Base-by-base conservation (phyloP, 2,113 vertebrate genomes). In the Gopherus evgoodei region DNA sequence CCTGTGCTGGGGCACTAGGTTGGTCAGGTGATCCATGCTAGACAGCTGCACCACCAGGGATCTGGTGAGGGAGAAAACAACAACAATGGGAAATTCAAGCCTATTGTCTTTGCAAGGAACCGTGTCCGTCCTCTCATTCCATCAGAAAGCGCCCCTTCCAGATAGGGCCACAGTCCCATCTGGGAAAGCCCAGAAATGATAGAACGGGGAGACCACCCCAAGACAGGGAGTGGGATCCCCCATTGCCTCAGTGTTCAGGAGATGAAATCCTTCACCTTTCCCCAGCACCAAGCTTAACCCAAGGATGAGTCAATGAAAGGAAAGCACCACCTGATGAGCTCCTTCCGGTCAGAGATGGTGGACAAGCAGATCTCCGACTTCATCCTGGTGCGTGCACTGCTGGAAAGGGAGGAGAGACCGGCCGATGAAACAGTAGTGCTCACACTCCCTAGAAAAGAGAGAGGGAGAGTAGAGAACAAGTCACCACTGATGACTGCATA, bases 21-120 rank as follows among this genome's bases (percentile, higher is more conserved):
- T 97, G 83, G 94, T 96, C 3, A 96, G 95, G 54, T 96, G 95
- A 81, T 93, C 91, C 94, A 97, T 86, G 49, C 87, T 95, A 5
- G 95, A 91, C 69, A 98, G 88, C 21, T 97, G 98, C 54, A 98
- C 95, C 90, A 98, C 97, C 95, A 98, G 94, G n/a, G 98, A 98
- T 91, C 98, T 98, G 94, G 72, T 62, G 65, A 95, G 35, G 57
- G 94, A 92, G 96, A 96, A 96, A 1, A 1, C 27, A 79, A 94
- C 79, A 27, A 94, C 79, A 27, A 87, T 9, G 49, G 44, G 29
- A 42, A 90, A 29, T 49, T 52, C 65, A 93, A 72, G 38, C 53
- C 47, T 44, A 25, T 38, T 80, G 42, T 22, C 65, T 93, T 92
- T 87, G 35, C 54, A 76, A 90, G 22, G 84, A 69, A 31, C 3